Conservation (phyloP, 1,140 invertebrate genomes). For the Stegodyphus mimosarum region DNA sequence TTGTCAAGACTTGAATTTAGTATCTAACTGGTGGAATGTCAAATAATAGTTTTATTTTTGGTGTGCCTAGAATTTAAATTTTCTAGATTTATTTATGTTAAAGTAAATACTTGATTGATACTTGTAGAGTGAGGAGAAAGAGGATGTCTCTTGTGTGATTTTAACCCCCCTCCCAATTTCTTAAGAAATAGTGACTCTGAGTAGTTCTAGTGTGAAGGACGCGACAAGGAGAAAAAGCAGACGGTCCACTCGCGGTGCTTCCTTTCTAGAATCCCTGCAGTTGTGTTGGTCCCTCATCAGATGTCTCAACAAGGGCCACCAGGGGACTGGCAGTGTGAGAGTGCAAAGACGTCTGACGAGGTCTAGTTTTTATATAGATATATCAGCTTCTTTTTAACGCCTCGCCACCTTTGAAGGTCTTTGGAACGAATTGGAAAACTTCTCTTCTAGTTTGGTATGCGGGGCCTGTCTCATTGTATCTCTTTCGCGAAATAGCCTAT, state of each 20-base stretch:
- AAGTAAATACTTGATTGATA: too few species aligned
- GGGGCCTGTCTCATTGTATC: slow-evolving; percentile 30
- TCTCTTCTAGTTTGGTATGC: slow-evolving; percentile 31
- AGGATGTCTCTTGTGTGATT: too few species aligned
- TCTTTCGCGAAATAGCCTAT: slow-evolving; percentile 35
- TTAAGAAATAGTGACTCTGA: slow-evolving; percentile 14
- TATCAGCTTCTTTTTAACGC: background rate
- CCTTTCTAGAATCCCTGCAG: slow-evolving; percentile 13
- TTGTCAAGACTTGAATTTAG: too few species aligned
- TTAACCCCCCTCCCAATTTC: background rate
- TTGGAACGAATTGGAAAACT: slow-evolving; percentile 12
- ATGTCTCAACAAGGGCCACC: slow-evolving; percentile 12
- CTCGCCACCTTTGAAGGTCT: slow-evolving; percentile 29
- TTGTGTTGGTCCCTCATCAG: slow-evolving; percentile 44
- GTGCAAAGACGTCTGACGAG: slow-evolving; percentile 23
- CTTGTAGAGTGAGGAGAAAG: too few species aligned
- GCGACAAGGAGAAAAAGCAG: background rate
- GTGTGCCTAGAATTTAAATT: too few species aligned
- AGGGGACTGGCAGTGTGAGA: background rate
- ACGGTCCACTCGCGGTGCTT: slow-evolving; percentile 24
- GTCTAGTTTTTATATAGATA: background rate
- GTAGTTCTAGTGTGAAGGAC: background rate
- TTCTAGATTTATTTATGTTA: too few species aligned
- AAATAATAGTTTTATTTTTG: too few species aligned
- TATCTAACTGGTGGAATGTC: too few species aligned